phyloP scores from a whole-genome alignment of 2,113 vertebrate genomes.

The Artemisiospiza belli region DNA sequence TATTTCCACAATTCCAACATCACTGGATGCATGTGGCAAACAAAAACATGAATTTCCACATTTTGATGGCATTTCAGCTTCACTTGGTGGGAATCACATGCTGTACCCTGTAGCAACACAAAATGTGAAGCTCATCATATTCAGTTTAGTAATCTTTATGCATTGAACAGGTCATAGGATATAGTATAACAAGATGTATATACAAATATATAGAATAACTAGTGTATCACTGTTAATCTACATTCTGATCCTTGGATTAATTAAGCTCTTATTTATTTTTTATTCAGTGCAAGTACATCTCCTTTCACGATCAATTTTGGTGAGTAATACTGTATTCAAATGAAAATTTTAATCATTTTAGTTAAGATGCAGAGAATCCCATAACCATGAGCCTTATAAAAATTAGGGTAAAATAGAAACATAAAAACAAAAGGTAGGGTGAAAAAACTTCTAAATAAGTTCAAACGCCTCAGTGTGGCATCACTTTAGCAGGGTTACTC shows the following conservation, averaged over 20 bases:
- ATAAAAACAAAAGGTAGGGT: neutral
- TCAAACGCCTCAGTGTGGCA: neutral
- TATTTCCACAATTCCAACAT: neutral
- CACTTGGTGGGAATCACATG: neutral
- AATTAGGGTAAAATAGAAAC: neutral
- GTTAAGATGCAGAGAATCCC: neutral
- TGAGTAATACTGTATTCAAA: neutral
- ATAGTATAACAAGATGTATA: neutral
- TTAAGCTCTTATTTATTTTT: neutral
- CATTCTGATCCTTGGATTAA: neutral
- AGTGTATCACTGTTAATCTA: neutral
- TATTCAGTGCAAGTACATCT: neutral
- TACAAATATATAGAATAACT: neutral
- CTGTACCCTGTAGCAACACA: neutral
- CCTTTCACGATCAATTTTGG: neutral
- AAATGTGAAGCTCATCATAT: neutral
- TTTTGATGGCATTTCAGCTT: neutral
- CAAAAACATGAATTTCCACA: neutral
- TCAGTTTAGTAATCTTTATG: neutral
- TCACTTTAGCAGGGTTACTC: neutral
- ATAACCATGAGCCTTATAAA: fast-evolving
- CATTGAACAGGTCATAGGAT: neutral
- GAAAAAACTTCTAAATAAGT: neutral
- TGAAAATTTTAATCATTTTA: neutral
- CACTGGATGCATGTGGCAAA: neutral